phyloP scores from a whole-genome alignment of 2,888 invertebrate species.

The Monoplex corrugatus region DNA sequence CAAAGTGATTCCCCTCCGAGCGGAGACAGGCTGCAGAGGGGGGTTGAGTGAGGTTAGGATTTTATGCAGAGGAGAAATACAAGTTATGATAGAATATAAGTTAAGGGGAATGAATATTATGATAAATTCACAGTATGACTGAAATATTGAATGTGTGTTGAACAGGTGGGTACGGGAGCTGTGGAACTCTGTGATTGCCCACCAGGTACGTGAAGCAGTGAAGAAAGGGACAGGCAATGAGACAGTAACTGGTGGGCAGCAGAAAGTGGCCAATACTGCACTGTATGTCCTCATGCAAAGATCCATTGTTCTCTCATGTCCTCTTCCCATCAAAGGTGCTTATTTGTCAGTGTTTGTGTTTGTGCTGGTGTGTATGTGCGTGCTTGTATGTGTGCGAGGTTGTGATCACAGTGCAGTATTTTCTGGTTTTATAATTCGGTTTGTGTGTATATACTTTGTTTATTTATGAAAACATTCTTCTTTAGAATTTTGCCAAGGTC shows the following conservation, averaged over 20 bases:
- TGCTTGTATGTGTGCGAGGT: background rate
- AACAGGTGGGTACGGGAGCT: conserved; percentile 75
- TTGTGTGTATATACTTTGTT: background rate
- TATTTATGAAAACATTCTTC: background rate
- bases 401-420: background rate
- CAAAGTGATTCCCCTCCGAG: no score
- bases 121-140: no score
- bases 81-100: no score
- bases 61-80: no score
- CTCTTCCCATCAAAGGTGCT: conserved; percentile 76
- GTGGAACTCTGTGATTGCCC: conserved; percentile 79
- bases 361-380: background rate
- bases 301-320: conserved; percentile 78
- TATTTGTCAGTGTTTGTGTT: background rate
- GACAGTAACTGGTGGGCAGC: conserved; percentile 70
- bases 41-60: no score
- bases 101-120: no score
- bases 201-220: conserved; percentile 75
- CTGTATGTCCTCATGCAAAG: conserved; percentile 80
- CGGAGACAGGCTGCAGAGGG: no score
- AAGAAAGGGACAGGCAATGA: conserved; percentile 72
- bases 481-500: background rate
- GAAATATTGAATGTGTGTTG: conserved; percentile 20
- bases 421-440: background rate
- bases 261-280: conserved; percentile 79